Base-by-base conservation (phyloP, 2,888 invertebrate genomes). In the Rotaria magnacalcarata region DNA sequence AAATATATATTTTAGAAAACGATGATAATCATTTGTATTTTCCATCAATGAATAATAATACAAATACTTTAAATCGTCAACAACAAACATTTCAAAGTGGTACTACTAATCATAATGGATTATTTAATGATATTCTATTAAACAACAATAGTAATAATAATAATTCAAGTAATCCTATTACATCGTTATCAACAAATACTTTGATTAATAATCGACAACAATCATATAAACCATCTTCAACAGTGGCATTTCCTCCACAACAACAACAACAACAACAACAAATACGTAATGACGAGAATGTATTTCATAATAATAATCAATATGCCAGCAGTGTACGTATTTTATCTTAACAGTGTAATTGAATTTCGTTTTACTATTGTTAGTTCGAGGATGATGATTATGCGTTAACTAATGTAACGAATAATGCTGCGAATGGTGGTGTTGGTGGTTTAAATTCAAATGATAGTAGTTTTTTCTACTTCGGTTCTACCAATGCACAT, bases 401-500 rank as follows among this genome's bases (percentile, higher is more conserved):
- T 67, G 27, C 67, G 16, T 67, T 67, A 67, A 34, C 14, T 5
- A 67, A 67, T 34, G 67, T 34, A 11, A 24, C 67, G n/a, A 67
- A 34, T 67, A 67, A 67, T 27, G 67, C 54, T 16, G 67, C 34
- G 11, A 67, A 67, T 34, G 67, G 27, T 67, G 27, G 60, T 27
- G 27, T n/a, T 27, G 60, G 52, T 14, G 54, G 67, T 67, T 16
- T 34, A 27, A 67, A 34, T 67, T 67, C 67, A 34, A 67, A 67
- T 67, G 67, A 67, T 67, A 67, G 67, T 67, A 67, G 67, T 34
- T 67, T 67, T 27, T 67, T 67, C 67, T 67, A 67, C 67, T 67
- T 67, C 16, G 67, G 67, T 34, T 67, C 67, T 2, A 34, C 34
- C 27, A 67, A 67, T 67, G 27, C 10, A 34, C 67, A 67, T n/a